A percentile compares a stretch with the other conserved stretches of the same genome.
phyloP scores from a whole-genome alignment of 1,140 invertebrate species.

The Rhyzopertha dominica region DNA sequence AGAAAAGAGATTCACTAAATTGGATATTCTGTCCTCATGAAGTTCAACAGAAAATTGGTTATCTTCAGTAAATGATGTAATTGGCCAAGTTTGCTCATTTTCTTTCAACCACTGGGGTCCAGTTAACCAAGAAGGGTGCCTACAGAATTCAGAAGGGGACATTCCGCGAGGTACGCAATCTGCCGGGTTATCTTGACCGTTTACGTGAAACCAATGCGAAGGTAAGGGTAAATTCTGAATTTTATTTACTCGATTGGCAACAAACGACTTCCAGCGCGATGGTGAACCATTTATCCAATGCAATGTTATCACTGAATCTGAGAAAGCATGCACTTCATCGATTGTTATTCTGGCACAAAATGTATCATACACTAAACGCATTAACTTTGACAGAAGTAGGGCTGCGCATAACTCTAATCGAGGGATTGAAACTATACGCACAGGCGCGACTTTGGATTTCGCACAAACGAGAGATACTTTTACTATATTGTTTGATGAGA shows the following conservation, averaged over 20 bases:
- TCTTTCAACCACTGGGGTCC: conserved; percentile 3
- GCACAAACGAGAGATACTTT: too few species aligned
- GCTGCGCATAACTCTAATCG: conserved; percentile 21
- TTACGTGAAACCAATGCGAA: conserved; percentile 4
- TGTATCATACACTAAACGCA: not conserved
- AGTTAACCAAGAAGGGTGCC: not conserved
- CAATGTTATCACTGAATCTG: conserved; percentile 4
- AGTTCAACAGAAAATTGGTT: not conserved
- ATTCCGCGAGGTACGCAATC: not conserved
- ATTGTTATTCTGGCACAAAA: not conserved
- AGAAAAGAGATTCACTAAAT: conserved; percentile 1
- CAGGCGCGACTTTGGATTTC: conserved; percentile 20
- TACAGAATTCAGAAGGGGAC: not conserved
- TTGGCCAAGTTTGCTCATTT: not conserved
- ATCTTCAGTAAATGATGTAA: not conserved
- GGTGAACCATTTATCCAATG: conserved; percentile 1
- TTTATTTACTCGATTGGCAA: conserved; percentile 7
- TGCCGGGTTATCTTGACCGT: not conserved
- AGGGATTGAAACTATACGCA: conserved; percentile 13
- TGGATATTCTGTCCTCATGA: not conserved
- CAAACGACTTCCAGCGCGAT: conserved; percentile 13
- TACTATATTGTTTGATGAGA: too few species aligned
- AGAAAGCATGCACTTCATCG: not conserved
- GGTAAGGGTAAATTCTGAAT: conserved; percentile 9
- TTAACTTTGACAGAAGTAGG: conserved; percentile 5